Evolutionary conservation across 1,140 invertebrate species (phyloP).

Genomic region (Bicyclus anynana): DNA sequence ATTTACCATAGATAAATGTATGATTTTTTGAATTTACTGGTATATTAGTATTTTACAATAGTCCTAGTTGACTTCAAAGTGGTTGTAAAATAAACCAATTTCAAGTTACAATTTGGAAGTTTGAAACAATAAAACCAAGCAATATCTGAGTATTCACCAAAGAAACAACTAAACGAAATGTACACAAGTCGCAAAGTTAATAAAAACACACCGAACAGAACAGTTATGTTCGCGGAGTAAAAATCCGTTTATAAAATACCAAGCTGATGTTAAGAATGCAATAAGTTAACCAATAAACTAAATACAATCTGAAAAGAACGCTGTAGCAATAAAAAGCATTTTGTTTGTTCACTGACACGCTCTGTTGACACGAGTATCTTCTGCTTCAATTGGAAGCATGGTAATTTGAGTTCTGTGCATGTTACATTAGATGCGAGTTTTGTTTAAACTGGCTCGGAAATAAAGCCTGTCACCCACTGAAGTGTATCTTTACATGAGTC

Average conservation of each 20-base stretch:
- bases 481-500: neutral
- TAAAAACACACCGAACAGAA: neutral
- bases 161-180: too few relatives aligned
- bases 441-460: neutral
- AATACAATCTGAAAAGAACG: constrained; percentile 7
- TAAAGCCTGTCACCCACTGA: neutral
- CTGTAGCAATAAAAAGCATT: constrained; percentile 4
- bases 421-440: neutral
- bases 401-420: neutral
- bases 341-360: constrained; percentile 5
- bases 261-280: constrained; percentile 2
- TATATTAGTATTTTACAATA: too few relatives aligned
- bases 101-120: too few relatives aligned
- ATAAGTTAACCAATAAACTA: constrained; percentile 8
- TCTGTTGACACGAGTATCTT: neutral
- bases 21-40: too few relatives aligned
- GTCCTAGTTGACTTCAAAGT: too few relatives aligned
- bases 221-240: neutral
- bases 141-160: too few relatives aligned
- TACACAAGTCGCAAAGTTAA: neutral
- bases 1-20: too few relatives aligned
- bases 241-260: constrained; percentile 2
- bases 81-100: too few relatives aligned
- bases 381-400: neutral
- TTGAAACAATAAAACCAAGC: too few relatives aligned